phyloP scores from a whole-genome alignment of 2,797 vertebrate species.

The Molossus molossus region DNA sequence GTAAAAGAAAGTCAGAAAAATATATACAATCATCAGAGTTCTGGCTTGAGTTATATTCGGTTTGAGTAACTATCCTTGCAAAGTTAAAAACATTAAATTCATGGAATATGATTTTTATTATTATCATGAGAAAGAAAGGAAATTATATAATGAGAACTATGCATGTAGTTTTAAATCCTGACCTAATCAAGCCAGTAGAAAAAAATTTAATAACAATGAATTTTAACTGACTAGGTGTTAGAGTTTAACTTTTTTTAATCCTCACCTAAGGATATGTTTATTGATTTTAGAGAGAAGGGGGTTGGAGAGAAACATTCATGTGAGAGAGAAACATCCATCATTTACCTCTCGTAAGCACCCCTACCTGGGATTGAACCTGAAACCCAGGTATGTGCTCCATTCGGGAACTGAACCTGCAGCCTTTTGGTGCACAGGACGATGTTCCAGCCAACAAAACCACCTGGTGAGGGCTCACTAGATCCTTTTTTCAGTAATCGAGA shows the following conservation, averaged over 20 bases:
- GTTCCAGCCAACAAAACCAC: neutral
- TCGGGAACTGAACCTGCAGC: fast-evolving
- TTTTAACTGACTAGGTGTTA: constrained; percentile 22
- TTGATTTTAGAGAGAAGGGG: neutral
- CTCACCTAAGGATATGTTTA: neutral
- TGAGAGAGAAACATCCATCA: neutral
- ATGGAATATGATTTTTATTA: neutral
- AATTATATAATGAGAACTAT: constrained; percentile 2
- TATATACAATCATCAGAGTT: constrained; percentile 33
- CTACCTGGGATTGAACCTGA: neutral
- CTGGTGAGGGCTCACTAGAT: neutral
- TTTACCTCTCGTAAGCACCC: neutral
- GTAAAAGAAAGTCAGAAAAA: neutral
- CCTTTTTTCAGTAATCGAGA: constrained; percentile 33
- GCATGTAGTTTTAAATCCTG: neutral
- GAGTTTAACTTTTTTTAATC: neutral
- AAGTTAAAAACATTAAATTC: neutral
- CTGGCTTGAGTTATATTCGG: neutral
- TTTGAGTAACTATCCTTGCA: neutral
- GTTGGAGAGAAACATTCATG: neutral
- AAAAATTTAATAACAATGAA: neutral
- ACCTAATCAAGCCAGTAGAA: neutral
- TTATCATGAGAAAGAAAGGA: neutral
- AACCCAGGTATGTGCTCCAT: neutral
- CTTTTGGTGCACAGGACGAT: neutral